Base-by-base conservation (phyloP, 1,140 invertebrate genomes). In the Eriosoma lanigerum region DNA sequence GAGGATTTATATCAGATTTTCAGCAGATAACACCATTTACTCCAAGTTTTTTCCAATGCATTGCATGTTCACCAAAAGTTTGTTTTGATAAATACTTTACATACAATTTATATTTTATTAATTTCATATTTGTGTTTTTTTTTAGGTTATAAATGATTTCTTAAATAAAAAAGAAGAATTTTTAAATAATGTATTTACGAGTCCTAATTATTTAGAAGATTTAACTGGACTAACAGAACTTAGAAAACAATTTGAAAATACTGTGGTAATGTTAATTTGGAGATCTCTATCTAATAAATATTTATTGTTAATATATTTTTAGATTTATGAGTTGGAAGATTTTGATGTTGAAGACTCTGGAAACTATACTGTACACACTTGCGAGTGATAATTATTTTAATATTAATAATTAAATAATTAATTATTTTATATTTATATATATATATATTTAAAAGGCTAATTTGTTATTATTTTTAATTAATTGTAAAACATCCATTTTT, bases 1-100 rank as follows among this genome's bases (percentile, higher is more conserved):
- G 97, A 58, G 96, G 96, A 6, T 98, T 95, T 84, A 86, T 98
- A 9, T 92, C 92, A 83, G 89, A 90, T 68, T 95, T 92, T 85
- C 90, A 92, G 81, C 92, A 92, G 62, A 89, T 96, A 19, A 84
- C 93, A 82, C 96, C 96, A 12, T 92, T 94, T 17, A 94, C 93
- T 46, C 87, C 90, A 68, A 92, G 92, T 82, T 98, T 97, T 88
- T 88, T 92, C 78, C 92, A 94, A 82, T 99, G 97, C 84, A 96
- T 96, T 64, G 96, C 96, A 1, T 99, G 97, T 85, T 97, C 95
- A 1, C 84, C 83, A 3, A 84, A 82, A 81, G 90, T 91, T 82
- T 84, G 84, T 46, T 80, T 73, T 54, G 52, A 70, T 15, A 80
- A 32, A 9, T 38, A 10, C 10, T 15, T 64, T 32, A 15, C 48